These are phyloP conservation scores for Chesias legatella DNA, from an alignment of 2,888 invertebrate genomes.

Conservation along the genomic window DNA sequence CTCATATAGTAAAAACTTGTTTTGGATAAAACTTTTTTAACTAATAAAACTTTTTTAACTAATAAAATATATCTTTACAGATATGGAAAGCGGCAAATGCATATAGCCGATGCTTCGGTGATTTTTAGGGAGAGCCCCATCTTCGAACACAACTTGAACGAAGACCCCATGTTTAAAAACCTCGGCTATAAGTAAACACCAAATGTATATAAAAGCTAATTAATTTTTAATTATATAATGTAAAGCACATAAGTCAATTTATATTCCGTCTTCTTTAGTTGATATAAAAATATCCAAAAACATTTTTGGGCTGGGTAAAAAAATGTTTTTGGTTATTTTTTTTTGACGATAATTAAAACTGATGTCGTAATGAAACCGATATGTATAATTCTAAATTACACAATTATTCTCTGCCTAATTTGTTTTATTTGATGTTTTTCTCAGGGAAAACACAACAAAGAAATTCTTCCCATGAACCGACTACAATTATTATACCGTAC, in stretches of 20 bases:
- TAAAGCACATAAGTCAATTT: conserved; percentile 25
- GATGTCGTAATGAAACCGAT: conserved; percentile 30
- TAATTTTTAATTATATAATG: neutral
- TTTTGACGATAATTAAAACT: conserved; percentile 14
- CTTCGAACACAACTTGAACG: conserved; percentile 54
- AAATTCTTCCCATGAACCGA: too few relatives aligned
- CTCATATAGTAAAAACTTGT: too few relatives aligned
- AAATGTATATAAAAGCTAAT: neutral
- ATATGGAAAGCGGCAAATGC: conserved; percentile 73
- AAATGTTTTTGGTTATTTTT: conserved; percentile 41
- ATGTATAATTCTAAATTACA: conserved; percentile 44
- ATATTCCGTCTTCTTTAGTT: conserved; percentile 10
- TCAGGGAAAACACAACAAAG: too few relatives aligned
- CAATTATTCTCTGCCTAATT: conserved; percentile 43
- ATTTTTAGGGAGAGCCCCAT: conserved; percentile 67
- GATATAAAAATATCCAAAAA: conserved; percentile 35
- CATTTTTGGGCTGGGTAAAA: conserved; percentile 65
- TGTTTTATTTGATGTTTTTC: conserved; percentile 38
- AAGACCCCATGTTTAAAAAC: conserved; percentile 56
- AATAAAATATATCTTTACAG: conserved; percentile 47
- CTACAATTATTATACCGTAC: too few relatives aligned
- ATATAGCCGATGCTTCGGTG: conserved; percentile 68
- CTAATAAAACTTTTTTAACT: neutral
- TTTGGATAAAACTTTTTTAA: too few relatives aligned
- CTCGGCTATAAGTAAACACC: conserved; percentile 57